Base-by-base conservation (phyloP, 1,140 invertebrate genomes). In the Drosophila kanapiae region DNA sequence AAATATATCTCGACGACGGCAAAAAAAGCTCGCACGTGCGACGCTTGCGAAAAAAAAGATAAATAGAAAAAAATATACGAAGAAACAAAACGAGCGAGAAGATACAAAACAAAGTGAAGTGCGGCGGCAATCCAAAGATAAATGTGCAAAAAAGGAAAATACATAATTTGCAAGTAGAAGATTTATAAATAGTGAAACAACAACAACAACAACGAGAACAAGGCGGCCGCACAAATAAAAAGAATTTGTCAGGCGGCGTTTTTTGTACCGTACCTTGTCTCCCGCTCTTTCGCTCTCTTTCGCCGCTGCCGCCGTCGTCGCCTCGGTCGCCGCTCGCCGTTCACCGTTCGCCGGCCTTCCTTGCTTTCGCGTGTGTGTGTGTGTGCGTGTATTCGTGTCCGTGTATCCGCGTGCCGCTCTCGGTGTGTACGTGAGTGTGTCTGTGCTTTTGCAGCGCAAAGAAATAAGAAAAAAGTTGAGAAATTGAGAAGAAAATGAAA, bases 171-270 rank as follows among this genome's bases (percentile, higher is more conserved):
- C 75, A 67, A 38, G 64, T 63, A 77, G 60, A 80, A 70, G 67
- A 79, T 90, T 81, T 90, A 90, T 79, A 88, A 88, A 88, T 90
- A 90, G 82, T 85, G 85, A 85, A 85, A 49, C 83, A 80, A 80
- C 80, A 83, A 83, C 76, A 70, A 56, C 61, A 54, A 54, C 75
- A 71, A 23, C 23, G 23, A 23, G 23, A 23, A 23, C 23, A 23
- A 23, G 57, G 57, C 49, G 40, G 51, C 43, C 48, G 79, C 72
- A 69, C 65, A 75, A 88, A 38, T n/a, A n/a, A 78, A 83, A 83
- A 81, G 64, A 85, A 87, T 82, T 57, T 90, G 78, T 90, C 81
- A 82, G 79, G 83, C 83, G 70, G 79, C 83, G 70, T 69, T 77
- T 75, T 47, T 49, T 78, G 40, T 61, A 31, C 54, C 48, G 37